Evolutionary conservation across 1,140 invertebrate species (phyloP).

Genomic region (Pachypeltis micranthus): DNA sequence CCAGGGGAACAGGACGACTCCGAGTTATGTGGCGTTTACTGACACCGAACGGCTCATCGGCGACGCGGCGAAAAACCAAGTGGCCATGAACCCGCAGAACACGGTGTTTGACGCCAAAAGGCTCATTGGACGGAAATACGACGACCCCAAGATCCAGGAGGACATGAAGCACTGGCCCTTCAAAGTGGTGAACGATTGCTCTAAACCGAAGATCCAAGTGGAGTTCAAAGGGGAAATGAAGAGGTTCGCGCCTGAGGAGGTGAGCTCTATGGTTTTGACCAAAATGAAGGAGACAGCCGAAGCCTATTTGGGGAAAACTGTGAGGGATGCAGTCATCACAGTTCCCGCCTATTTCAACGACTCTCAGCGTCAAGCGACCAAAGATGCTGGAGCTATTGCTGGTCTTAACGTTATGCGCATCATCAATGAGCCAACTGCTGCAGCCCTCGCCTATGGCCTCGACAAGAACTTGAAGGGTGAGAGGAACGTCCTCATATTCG

Average conservation of each 20-base stretch:
- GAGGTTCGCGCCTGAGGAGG: constrained; percentile 59
- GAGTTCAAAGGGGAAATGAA: constrained; percentile 60
- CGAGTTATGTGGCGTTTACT: constrained; percentile 82
- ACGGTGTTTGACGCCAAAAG: constrained; percentile 51
- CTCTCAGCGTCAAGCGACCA: constrained; percentile 52
- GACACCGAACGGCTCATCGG: constrained; percentile 53
- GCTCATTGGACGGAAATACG: constrained; percentile 52
- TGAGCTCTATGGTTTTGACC: constrained; percentile 50
- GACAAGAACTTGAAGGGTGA: constrained; percentile 71
- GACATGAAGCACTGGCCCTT: constrained; percentile 38
- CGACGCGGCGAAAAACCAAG: constrained; percentile 63
- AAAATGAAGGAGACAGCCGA: constrained; percentile 49
- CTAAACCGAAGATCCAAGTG: constrained; percentile 50
- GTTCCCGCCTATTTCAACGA: constrained; percentile 66
- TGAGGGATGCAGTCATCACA: constrained; percentile 51
- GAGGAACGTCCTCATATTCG: constrained; percentile 60
- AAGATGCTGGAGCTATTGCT: constrained; percentile 64
- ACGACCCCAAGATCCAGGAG: constrained; percentile 35
- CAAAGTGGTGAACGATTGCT: constrained; percentile 48
- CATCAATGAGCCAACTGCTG: constrained; percentile 69
- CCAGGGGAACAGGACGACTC: constrained; percentile 83
- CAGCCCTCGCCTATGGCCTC: constrained; percentile 70
- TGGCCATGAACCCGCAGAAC: constrained; percentile 60
- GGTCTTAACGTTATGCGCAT: constrained; percentile 72
- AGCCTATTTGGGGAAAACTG: constrained; percentile 34